Evolutionary conservation across 2,888 invertebrate genomes (phyloP).

Genomic region (Euclidia mi): DNA sequence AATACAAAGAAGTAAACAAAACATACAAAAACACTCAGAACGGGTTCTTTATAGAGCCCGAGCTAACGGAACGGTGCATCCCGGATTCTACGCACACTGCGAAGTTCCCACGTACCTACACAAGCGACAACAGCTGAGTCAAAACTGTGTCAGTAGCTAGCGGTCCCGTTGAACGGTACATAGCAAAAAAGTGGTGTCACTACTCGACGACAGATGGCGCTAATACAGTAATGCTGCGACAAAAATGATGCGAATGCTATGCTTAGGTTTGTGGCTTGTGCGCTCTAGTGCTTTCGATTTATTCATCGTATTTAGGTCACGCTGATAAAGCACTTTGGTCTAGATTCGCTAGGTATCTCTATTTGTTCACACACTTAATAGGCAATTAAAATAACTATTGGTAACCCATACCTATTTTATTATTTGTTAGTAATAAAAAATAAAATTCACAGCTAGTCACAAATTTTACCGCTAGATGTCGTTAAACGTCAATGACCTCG

Average conservation of each 20-base stretch:
- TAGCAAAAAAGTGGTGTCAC: constrained; percentile 65
- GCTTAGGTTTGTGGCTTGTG: constrained; percentile 36
- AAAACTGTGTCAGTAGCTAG: constrained; percentile 86
- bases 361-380: constrained; percentile 15
- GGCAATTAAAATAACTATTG: constrained; percentile 15
- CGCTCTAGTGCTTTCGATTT: constrained; percentile 50
- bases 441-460: constrained; percentile 40
- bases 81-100: constrained; percentile 75
- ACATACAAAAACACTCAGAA: constrained; percentile 60
- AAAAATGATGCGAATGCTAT: constrained; percentile 20
- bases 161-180: constrained; percentile 78
- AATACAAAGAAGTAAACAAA: constrained; percentile 56
- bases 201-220: constrained; percentile 81
- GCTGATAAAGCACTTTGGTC: constrained; percentile 52
- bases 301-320: constrained; percentile 58
- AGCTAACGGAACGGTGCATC: constrained; percentile 75
- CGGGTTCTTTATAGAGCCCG: constrained; percentile 63
- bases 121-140: constrained; percentile 78
- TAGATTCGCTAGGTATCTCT: constrained; percentile 35
- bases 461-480: constrained; percentile 65
- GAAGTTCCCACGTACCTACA: constrained; percentile 60
- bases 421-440: constrained; percentile 26
- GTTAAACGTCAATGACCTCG: constrained; percentile 47
- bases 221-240: constrained; percentile 43
- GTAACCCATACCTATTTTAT: constrained; percentile 12